Percentiles rank a stretch among this genome's conserved stretches.
Conservation (phyloP, 92 coral and sea anemone genomes). For the Siderastrea siderea region DNA sequence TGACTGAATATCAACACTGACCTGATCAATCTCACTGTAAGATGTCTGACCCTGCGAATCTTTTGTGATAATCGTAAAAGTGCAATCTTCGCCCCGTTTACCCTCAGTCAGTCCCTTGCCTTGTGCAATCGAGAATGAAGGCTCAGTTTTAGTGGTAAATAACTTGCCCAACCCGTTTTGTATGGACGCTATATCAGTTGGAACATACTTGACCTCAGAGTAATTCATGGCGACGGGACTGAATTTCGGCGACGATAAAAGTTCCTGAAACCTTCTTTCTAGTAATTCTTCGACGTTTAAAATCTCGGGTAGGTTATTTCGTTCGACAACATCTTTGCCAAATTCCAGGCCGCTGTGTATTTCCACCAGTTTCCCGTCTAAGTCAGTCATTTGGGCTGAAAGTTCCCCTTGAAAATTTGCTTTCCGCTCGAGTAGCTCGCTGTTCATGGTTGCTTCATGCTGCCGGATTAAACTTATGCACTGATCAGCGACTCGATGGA, state of each 20-base stretch:
- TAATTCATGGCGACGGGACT: not conserved
- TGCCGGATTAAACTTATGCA: conserved; percentile 13
- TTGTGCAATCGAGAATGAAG: not conserved
- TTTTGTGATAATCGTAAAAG: no score
- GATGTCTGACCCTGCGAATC: not conserved
- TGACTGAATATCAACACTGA: conserved; percentile 1
- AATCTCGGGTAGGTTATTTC: conserved; percentile 27
- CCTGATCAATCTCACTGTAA: not conserved
- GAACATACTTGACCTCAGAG: not conserved
- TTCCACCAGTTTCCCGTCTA: not conserved
- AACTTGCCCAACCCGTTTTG: not conserved
- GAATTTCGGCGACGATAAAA: not conserved
- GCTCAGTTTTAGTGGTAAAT: not conserved
- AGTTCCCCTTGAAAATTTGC: conserved; percentile 4
- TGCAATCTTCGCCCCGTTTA: not conserved
- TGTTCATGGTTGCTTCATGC: conserved; percentile 7
- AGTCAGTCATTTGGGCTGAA: not conserved
- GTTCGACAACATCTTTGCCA: conserved; percentile 6
- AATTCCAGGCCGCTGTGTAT: conserved; percentile 21
- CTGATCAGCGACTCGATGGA: conserved; percentile 6
- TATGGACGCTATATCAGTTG: not conserved
- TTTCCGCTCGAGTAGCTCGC: conserved; percentile 11
- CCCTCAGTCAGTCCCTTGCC: conserved; percentile 15
- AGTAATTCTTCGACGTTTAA: conserved; percentile 36
- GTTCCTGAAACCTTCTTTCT: conserved; percentile 24